Base-by-base conservation (phyloP, 2,888 invertebrate genomes). In the Cataglyphis livida region DNA sequence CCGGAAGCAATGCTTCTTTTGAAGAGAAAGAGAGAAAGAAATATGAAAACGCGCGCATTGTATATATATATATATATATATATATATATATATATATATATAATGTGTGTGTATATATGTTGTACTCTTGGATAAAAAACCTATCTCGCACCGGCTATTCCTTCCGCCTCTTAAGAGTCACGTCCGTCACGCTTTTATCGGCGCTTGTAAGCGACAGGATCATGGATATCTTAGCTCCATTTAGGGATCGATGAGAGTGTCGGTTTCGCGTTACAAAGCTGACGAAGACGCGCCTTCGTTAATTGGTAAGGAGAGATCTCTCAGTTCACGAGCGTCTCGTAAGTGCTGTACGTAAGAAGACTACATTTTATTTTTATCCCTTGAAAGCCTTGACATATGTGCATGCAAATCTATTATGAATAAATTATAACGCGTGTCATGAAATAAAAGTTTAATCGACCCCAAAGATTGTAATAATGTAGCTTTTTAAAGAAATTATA, bases 251-350 rank as follows among this genome's bases (percentile, higher is more conserved):
- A 76, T 51, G 59, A 73, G 81, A 83, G 81, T 85, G 73, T 87
- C 87, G 73, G 87, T 85, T 73, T 92, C 87, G 62, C 74, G 74
- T 91, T 91, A 89, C 90, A 90, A 88, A 91, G 87, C 88, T 88
- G 88, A 91, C 85, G 84, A 57, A 70, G 82, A 38, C 61, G 32
- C 32, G 28, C 25, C 10, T 1, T 51, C 38, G 41, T 76, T 81
- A 78, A 78, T 78, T 78, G 78, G 44, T 71, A 78, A 78, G 70
- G 18, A 78, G 57, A 76, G 44, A 32, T 68, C 41, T 54, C 68
- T 68, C 54, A 35, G 28, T 41, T 78, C 44, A 57, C 78, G 70
- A 70, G 6, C 21, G 9, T 78, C 21, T 44, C 21, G 10, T 9
- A 41, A 70, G 71, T 59, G 78, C 15, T 48, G 9, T 5, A 66